Conservation (phyloP, 2,888 invertebrate genomes). For the Pediacus dermestoides region DNA sequence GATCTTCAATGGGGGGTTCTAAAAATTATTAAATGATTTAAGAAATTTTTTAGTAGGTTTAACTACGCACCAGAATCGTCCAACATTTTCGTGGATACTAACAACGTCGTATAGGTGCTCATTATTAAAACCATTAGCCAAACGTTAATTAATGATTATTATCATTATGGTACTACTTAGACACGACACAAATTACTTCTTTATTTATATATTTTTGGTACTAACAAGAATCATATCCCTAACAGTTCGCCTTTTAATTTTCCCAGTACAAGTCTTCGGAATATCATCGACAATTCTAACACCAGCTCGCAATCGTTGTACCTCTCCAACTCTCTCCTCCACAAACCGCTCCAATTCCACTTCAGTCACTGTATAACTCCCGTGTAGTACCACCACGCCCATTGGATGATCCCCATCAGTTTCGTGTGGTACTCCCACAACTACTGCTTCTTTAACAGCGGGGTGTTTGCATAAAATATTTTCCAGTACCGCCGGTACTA, state of each 20-base stretch:
- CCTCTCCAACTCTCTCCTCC: slow-evolving; percentile 35
- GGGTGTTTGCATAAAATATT: slow-evolving; percentile 31
- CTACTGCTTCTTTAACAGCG: slow-evolving; percentile 29
- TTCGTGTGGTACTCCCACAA: slow-evolving; percentile 31
- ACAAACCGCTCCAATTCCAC: slow-evolving; percentile 37
- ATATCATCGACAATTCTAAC: slow-evolving; percentile 36
- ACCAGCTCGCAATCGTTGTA: slow-evolving; percentile 38
- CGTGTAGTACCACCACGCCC: slow-evolving; percentile 24
- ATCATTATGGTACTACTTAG: no score
- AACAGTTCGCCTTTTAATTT: slow-evolving; percentile 32
- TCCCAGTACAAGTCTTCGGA: slow-evolving; percentile 41
- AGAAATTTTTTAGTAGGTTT: no score
- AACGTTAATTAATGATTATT: no score
- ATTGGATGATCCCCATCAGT: slow-evolving; percentile 31
- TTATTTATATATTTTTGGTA: no score
- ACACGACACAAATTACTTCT: no score
- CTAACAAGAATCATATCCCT: slow-evolving; percentile 25
- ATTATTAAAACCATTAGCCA: no score
- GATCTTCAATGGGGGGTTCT: no score
- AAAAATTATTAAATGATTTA: no score
- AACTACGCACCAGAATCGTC: no score
- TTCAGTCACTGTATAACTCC: slow-evolving; percentile 22
- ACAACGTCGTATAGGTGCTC: no score
- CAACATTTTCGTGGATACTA: no score
- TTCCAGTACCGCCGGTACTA: slow-evolving; percentile 39